Conservation (phyloP, 2,888 invertebrate species). For the Platycheirus albimanus region DNA sequence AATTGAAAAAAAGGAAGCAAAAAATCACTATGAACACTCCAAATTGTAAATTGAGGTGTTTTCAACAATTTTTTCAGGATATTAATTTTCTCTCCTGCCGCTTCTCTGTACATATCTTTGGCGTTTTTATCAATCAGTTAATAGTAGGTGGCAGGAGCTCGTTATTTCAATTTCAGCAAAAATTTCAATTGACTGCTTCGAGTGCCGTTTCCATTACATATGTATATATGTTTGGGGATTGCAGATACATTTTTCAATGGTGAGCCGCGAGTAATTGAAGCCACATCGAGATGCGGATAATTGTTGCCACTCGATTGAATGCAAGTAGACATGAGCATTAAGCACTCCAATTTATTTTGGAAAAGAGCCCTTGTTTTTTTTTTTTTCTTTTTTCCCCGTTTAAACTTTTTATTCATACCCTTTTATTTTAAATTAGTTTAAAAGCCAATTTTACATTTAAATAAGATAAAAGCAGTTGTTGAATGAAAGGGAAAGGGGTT, state of each 20-base stretch:
- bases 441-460: slow-evolving; percentile 63
- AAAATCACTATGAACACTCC: slow-evolving; percentile 27
- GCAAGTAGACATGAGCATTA: slow-evolving; percentile 44
- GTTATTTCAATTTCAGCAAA: slow-evolving; percentile 68
- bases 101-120: slow-evolving; percentile 9
- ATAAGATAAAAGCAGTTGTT: neutral
- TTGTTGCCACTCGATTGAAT: slow-evolving; percentile 70
- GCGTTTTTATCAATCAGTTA: slow-evolving; percentile 51
- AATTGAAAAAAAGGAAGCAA: slow-evolving; percentile 39
- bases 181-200: slow-evolving; percentile 68
- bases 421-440: slow-evolving; percentile 71
- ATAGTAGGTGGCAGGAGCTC: slow-evolving; percentile 12
- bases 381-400: slow-evolving; percentile 24
- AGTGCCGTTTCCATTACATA: slow-evolving; percentile 1
- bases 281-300: slow-evolving; percentile 60
- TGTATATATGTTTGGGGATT: neutral
- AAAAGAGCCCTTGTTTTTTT: slow-evolving; percentile 7
- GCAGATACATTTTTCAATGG: too few species aligned
- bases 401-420: slow-evolving; percentile 2
- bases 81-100: slow-evolving; percentile 63
- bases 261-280: slow-evolving; percentile 44
- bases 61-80: slow-evolving; percentile 52
- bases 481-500: slow-evolving; percentile 38
- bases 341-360: slow-evolving; percentile 17
- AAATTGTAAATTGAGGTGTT: slow-evolving; percentile 21